Percentiles rank a stretch among this genome's conserved stretches.
Conservation (phyloP, 2,888 invertebrate species). For the Pimpla rufipes region DNA sequence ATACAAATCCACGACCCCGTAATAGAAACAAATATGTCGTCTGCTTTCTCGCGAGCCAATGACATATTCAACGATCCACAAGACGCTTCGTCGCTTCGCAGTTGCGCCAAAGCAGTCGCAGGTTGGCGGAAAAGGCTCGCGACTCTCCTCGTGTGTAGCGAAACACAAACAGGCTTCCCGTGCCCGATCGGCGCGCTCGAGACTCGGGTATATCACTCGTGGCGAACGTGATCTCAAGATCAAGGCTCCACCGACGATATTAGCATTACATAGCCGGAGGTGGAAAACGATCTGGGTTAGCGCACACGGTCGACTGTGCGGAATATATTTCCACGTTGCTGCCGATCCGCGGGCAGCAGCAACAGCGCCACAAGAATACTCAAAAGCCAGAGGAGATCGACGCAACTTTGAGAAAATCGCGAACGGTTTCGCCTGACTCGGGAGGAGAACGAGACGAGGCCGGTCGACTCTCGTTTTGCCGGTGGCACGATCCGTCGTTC, state of each 20-base stretch:
- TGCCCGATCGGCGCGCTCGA: slow-evolving; percentile 1
- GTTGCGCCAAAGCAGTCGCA: slow-evolving; percentile 38
- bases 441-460: slow-evolving; percentile 37
- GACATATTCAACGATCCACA: slow-evolving; percentile 35
- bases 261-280: slow-evolving; percentile 74
- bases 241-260: slow-evolving; percentile 75
- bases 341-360: neutral
- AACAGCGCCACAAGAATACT: neutral
- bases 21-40: slow-evolving; percentile 9
- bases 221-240: slow-evolving; percentile 75
- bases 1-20: neutral
- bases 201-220: slow-evolving; percentile 57
- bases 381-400: neutral
- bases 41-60: slow-evolving; percentile 22
- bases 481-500: slow-evolving; percentile 45
- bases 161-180: neutral
- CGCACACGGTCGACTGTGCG: slow-evolving; percentile 45
- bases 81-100: neutral
- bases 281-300: slow-evolving; percentile 78
- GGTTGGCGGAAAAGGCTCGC: neutral
- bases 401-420: slow-evolving; percentile 28
- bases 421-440: slow-evolving; percentile 24
- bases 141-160: neutral
- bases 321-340: slow-evolving; percentile 50
- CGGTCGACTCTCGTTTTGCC: slow-evolving; percentile 49